Evolutionary conservation across 1,140 invertebrate genomes (phyloP), one percentile per base, ranked within the genome.

Genomic region (Cherax destructor): DNA sequence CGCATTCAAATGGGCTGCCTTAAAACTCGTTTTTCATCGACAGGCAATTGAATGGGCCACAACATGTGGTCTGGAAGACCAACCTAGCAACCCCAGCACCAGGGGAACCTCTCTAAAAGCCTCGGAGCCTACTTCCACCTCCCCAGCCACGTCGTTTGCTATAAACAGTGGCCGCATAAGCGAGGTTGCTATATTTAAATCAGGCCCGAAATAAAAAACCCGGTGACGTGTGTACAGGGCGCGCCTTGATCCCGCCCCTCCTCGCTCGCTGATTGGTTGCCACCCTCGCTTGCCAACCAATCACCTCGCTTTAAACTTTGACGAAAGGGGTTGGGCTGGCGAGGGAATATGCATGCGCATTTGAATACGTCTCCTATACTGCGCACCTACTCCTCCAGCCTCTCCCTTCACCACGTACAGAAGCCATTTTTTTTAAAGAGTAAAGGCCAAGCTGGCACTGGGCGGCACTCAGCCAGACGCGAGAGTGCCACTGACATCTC

Each of bases 131-230:
- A n/a, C 21, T 61, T 41, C 18, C 65, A 84, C 4, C 13, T 11
- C 47, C 65, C 30, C 13, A 49, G 52, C 13, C 3, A 10, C 72
- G 21, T 4, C 72, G 74, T 59, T 86, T 74, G 50, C n/a, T 52
- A 52, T 30, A 78, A 86, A 52, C 47, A 59, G 85, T 49, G 85
- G 85, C 11, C 16, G n/a, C 69, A 86, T 86, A 86, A 86, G 72
- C 85, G 85, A 86, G 85, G 85, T 86, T 86, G 72, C 85, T 86
- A 86, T 86, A 86, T 86, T 86, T 86, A 86, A 86, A 86, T 86
- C 85, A 86, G 74, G 16, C 85, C 72, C 47, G 85, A 78, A 86
- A 86, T 86, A 86, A 86, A 86, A 86, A 86, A 86, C 85, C 7
- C 85, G 72, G 50, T 86, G 85, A 86, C 85, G 85, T 86, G 69